Evolutionary conservation across 2,113 vertebrate species (phyloP), one percentile per base, ranked within the genome.

Genomic region (Gila orcuttii): DNA sequence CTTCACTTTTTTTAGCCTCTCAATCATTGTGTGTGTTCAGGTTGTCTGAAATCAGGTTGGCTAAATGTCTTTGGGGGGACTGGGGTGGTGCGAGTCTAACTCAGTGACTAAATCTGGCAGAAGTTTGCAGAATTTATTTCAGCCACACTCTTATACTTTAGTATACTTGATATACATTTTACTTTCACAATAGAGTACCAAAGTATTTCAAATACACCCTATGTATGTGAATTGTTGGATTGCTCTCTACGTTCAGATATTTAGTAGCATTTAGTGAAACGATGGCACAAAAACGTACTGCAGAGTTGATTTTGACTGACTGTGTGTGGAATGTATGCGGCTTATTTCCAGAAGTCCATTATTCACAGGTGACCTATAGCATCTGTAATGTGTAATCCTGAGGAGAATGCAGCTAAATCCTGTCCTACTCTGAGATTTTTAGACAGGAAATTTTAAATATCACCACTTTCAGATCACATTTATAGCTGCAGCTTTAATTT

Each of bases 371-470:
- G 19, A 4, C 10, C 68, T 69, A 76, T 52, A 52, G 7, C 13
- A 50, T 76, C 12, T 76, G 45, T 52, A 50, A 19, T 76, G 25
- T 76, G 45, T 31, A 50, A 76, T 76, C 42, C 42, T 9, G 13
- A 76, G 13, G 6, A 76, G 47, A 76, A 76, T 52, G 45, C 74
- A 76, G 74, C 25, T 76, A 76, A 76, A 52, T 47, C 47, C 23
- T 52, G 25, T 31, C 74, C 74, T 25, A 76, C n/a, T 39, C 33
- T 8, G 74, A 76, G n/a, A 76, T 17, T 28, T 50, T 28, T 76
- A 31, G 73, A 55, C 13, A 55, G 47, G 47, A 31, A 5, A 28
- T 23, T 39, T 39, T 71, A 9, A 71, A 71, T 39, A 36, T 71
- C 68, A 23, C 9, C 33, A 39, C 9, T 71, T 71, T 71, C 33